These are phyloP conservation scores for Adineta ricciae DNA, from an alignment of 2,888 invertebrate species.

Conservation along the genomic window DNA sequence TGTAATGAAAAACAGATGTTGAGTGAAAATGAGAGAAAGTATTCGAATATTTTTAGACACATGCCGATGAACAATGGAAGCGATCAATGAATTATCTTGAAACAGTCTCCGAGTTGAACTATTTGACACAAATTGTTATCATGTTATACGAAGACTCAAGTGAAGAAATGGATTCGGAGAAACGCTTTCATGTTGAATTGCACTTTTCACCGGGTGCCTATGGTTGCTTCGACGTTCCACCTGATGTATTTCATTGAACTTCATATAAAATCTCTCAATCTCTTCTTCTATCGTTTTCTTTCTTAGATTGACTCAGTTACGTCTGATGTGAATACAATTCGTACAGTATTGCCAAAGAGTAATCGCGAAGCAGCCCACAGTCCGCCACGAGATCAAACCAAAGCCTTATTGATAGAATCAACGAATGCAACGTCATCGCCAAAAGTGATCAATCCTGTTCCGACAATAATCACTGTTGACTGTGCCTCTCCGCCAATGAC, in stretches of 20 bases:
- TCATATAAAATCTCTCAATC: neutral
- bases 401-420: neutral
- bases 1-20: slow-evolving; percentile 55
- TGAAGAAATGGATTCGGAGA: slow-evolving; percentile 55
- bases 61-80: slow-evolving; percentile 77
- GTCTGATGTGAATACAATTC: neutral
- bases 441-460: neutral
- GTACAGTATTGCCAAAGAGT: neutral
- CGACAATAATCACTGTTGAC: neutral
- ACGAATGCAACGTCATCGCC: too few species aligned
- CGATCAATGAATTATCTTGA: slow-evolving; percentile 96
- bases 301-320: neutral
- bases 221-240: slow-evolving; percentile 24
- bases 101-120: slow-evolving; percentile 91
- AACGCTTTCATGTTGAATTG: slow-evolving; percentile 34
- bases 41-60: neutral
- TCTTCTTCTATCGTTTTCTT: neutral
- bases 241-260: neutral
- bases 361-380: neutral
- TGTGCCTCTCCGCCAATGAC: neutral
- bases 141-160: slow-evolving; percentile 95
- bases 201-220: slow-evolving; percentile 33
- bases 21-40: too few species aligned
- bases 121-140: slow-evolving; percentile 96
- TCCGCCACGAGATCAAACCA: neutral